Base-by-base conservation (phyloP, 2,888 invertebrate genomes). In the Spicauda simplicius region DNA sequence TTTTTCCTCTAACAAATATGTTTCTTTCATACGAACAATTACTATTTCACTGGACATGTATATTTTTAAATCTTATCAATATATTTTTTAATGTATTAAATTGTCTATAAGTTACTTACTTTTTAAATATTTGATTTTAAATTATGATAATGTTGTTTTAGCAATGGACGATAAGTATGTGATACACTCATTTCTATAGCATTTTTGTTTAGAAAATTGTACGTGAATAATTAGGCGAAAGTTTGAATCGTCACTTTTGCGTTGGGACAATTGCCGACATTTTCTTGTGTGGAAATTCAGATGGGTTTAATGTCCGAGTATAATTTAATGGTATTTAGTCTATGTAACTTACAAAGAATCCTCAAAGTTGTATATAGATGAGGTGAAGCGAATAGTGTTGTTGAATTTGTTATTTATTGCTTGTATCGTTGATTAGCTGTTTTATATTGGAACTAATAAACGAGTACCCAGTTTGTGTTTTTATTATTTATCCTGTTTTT, bases 351-450 rank as follows among this genome's bases (percentile, higher is more conserved):
- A 45, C 48, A 53, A 71, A 70, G 71, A 70, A 69, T 70, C 57
- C 66, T 73, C 69, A 71, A 52, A 37, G 48, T 77, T 87, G 83
- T 87, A 86, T 82, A 84, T 86, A 86, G 84, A 80, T 77, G 81
- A 74, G 80, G 82, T 83, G 78, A 84, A 83, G 84, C 77, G 82
- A 83, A 85, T 80, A 88, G 86, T 85, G 88, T 88, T 87, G 85
- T 88, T 88, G 78, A 85, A 86, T 85, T 87, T 89, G 90, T 90
- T 89, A 90, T 90, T 90, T 90, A 88, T 89, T 89, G 89, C 89
- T 89, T 88, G 85, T 89, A 85, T 80, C 79, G 82, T 88, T 87
- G 73, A 84, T 87, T 89, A 87, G 88, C 87, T 85, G 82, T 89
- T 90, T 90, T 90, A 81, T 86, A 89, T 83, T 80, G 81, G 77